Evolutionary conservation across 1,140 invertebrate genomes (phyloP).

Genomic region (Chironomus tepperi): DNA sequence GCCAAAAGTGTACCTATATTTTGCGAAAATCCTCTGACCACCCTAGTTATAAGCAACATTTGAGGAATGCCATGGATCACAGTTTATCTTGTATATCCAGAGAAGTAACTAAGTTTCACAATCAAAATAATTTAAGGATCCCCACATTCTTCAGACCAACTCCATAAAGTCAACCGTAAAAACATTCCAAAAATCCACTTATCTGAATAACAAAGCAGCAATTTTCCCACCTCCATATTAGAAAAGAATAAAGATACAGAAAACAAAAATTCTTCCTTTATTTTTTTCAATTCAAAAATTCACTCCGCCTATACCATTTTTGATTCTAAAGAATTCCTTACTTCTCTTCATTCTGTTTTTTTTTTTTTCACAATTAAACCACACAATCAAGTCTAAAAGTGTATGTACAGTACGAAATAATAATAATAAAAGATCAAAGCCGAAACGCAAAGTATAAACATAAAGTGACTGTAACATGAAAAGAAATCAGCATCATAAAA

Average conservation of each 20-base stretch:
- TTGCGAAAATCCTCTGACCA: no score
- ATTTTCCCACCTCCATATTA: not conserved
- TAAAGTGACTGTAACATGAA: conserved; percentile 10
- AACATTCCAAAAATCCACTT: not conserved
- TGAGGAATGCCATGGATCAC: no score
- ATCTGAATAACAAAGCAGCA: not conserved
- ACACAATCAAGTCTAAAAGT: not conserved
- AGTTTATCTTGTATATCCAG: no score
- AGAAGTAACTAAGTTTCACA: no score
- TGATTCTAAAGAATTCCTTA: not conserved
- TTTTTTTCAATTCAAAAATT: not conserved
- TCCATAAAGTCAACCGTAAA: not conserved
- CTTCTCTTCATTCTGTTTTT: not conserved
- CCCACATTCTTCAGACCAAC: no score
- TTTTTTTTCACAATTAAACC: not conserved
- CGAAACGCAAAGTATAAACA: conserved; percentile 7
- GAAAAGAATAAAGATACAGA: not conserved
- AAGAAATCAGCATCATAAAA: conserved; percentile 13
- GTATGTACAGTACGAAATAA: not conserved
- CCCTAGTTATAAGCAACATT: no score
- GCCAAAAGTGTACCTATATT: no score
- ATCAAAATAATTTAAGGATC: no score
- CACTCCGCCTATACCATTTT: not conserved
- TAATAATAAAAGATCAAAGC: conserved; percentile 9
- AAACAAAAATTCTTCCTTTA: not conserved